These are phyloP conservation scores for Hylia prasina DNA, from an alignment of 2,113 vertebrate genomes.

Conservation along the genomic window DNA sequence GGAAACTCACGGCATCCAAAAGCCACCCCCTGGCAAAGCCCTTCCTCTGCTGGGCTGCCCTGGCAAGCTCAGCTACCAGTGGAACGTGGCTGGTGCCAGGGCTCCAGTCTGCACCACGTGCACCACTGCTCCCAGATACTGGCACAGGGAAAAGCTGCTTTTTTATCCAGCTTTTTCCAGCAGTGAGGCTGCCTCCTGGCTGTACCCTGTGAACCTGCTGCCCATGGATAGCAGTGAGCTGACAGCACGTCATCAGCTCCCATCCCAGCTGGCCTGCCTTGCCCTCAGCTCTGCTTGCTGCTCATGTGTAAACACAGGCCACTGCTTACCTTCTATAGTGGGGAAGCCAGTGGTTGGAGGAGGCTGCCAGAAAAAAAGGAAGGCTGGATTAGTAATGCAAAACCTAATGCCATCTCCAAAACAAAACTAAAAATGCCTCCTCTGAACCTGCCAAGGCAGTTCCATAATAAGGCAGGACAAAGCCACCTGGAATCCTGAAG, in stretches of 20 bases:
- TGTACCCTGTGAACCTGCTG: neutral
- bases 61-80: neutral
- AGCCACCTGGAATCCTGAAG: neutral
- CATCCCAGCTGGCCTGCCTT: neutral
- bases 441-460: neutral
- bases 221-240: neutral
- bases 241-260: neutral
- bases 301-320: neutral
- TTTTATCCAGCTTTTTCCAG: neutral
- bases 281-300: neutral
- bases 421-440: neutral
- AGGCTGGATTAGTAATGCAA: neutral
- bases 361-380: constrained; percentile 70
- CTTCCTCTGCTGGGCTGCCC: neutral
- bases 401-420: neutral
- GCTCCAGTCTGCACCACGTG: neutral
- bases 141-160: neutral
- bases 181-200: neutral
- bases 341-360: constrained; percentile 75
- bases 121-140: neutral
- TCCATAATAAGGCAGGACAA: neutral
- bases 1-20: neutral
- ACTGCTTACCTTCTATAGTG: constrained; percentile 83
- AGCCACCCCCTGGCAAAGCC: neutral
- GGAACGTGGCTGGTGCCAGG: neutral